Evolutionary conservation across 2,113 vertebrate species (phyloP).

Genomic region (Coturnix japonica): DNA sequence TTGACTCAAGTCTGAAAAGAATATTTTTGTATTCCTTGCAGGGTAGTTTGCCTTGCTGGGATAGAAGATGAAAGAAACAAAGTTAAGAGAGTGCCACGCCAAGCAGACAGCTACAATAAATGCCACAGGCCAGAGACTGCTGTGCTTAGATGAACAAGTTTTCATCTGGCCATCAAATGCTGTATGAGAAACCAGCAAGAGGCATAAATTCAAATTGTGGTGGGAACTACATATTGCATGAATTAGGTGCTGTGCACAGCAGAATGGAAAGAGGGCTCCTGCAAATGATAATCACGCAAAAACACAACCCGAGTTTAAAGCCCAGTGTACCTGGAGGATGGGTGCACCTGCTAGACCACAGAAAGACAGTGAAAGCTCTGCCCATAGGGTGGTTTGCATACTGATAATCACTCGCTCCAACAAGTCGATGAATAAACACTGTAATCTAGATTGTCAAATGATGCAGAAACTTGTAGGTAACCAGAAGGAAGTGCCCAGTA

Average conservation of each 20-base stretch:
- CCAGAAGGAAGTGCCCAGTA: background rate
- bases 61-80: background rate
- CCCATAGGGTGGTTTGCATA: background rate
- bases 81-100: background rate
- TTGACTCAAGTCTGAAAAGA: background rate
- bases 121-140: background rate
- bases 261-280: background rate
- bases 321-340: too few relatives aligned
- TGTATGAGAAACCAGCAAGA: background rate
- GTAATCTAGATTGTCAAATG: background rate
- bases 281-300: accelerated
- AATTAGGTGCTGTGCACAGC: background rate
- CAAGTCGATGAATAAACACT: background rate
- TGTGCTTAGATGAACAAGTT: background rate
- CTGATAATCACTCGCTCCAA: background rate
- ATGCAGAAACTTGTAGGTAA: background rate
- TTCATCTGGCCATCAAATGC: background rate
- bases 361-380: background rate
- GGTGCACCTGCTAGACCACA: background rate
- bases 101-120: background rate
- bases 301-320: background rate
- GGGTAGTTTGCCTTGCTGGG: background rate
- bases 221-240: accelerated
- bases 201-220: background rate
- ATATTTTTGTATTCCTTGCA: background rate